Percentiles rank a stretch among this genome's conserved stretches.
Conservation (phyloP, 53 echinoderm and acorn worm species). For the Stichopus horrens region DNA sequence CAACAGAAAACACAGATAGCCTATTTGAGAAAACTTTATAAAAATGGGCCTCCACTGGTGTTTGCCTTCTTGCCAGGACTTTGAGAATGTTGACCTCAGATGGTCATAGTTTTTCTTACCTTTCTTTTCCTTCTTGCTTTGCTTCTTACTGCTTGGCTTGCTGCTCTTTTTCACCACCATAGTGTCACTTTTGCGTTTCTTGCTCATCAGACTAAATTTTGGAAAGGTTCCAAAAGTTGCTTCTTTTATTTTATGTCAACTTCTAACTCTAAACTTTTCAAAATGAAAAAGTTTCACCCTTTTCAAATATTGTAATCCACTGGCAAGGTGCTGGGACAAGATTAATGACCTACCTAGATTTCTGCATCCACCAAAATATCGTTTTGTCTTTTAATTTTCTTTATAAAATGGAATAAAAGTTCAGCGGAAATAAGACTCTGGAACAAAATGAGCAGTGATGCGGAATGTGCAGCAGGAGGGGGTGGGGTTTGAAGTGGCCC, state of each 20-base stretch:
- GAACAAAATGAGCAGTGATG: constrained; percentile 43
- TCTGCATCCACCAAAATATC: constrained; percentile 8
- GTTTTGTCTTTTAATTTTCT: neutral
- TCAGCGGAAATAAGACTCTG: constrained; percentile 48
- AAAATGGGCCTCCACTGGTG: no score
- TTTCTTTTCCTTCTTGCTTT: constrained; percentile 62
- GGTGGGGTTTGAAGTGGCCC: constrained; percentile 42
- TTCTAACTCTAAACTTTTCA: neutral
- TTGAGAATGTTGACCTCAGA: no score
- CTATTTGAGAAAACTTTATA: no score
- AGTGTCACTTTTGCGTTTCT: constrained; percentile 60
- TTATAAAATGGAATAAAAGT: constrained; percentile 46
- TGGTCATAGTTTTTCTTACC: constrained; percentile 34
- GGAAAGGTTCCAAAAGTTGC: constrained; percentile 51
- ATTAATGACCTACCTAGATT: neutral
- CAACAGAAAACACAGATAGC: no score
- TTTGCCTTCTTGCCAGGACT: no score
- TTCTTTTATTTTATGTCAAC: neutral
- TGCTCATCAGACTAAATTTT: constrained; percentile 64
- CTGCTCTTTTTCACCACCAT: constrained; percentile 56
- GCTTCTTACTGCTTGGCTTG: constrained; percentile 53
- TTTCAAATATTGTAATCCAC: neutral
- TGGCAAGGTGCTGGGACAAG: neutral
- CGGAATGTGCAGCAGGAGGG: constrained; percentile 47
- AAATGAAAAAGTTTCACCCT: neutral